phyloP scores from a whole-genome alignment of 2,888 invertebrate genomes.

The Drosophila fungiperda region DNA sequence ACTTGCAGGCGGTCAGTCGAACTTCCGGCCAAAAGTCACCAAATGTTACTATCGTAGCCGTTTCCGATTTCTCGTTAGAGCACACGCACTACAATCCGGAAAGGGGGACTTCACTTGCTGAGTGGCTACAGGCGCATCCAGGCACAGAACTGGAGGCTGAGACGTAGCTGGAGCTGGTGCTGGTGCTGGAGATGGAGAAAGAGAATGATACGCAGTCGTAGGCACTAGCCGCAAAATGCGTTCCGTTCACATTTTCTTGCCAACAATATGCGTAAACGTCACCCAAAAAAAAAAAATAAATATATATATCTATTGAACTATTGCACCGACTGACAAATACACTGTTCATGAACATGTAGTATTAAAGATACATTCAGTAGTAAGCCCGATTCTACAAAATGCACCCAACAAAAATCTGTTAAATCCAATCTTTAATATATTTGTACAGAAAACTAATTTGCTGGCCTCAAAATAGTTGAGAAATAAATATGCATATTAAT shows the following conservation, averaged over 20 bases:
- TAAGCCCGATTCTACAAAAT: background rate
- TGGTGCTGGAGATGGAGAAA: constrained; percentile 4
- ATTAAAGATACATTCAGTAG: background rate
- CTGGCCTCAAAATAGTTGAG: background rate
- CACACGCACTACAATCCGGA: constrained; percentile 28
- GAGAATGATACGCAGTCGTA: constrained; percentile 9
- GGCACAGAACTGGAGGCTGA: constrained; percentile 15
- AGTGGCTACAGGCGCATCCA: constrained; percentile 6
- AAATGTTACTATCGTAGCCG: constrained; percentile 35
- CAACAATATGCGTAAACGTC: constrained; percentile 12
- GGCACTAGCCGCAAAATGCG: constrained; percentile 62
- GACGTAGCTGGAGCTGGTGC: constrained; percentile 5
- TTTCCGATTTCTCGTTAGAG: constrained; percentile 19
- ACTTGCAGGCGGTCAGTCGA: constrained; percentile 11
- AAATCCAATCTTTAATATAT: background rate
- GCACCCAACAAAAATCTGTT: background rate
- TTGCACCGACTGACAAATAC: constrained; percentile 5
- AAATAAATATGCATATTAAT: background rate
- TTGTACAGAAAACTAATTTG: background rate
- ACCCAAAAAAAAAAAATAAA: constrained; percentile 25
- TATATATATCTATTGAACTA: background rate
- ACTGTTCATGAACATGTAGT: background rate
- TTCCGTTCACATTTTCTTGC: constrained; percentile 59
- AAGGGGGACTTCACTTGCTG: background rate
- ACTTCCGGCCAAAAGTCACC: constrained; percentile 67